Percentiles rank a stretch among this genome's conserved stretches.
phyloP scores from a whole-genome alignment of 2,113 vertebrate genomes.

The Xiphophorus maculatus region DNA sequence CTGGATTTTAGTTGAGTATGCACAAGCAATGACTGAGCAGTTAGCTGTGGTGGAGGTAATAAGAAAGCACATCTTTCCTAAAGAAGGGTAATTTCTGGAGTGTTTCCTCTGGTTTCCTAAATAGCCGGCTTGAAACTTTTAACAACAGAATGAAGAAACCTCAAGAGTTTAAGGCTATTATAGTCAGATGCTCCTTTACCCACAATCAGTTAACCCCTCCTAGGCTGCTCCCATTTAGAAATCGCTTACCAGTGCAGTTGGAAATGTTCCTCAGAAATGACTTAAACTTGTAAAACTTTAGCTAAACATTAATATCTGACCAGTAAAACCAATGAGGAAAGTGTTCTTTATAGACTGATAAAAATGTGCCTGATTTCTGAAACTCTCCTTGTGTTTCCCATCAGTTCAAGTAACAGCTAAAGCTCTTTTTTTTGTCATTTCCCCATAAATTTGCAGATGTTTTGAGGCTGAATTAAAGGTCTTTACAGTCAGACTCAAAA shows the following conservation, averaged over 20 bases:
- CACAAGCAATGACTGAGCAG: conserved; percentile 41
- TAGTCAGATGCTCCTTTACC: conserved; percentile 21
- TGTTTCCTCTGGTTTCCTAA: conserved; percentile 43
- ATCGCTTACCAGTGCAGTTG: no score
- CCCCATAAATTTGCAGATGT: background rate
- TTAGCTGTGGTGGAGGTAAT: conserved; percentile 60
- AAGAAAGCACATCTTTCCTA: conserved; percentile 47
- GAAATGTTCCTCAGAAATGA: background rate
- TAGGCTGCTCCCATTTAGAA: background rate
- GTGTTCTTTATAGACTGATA: background rate
- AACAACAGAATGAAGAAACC: conserved; percentile 8
- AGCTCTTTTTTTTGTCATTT: background rate
- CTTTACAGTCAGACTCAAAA: conserved; percentile 19
- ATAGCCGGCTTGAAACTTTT: conserved; percentile 36
- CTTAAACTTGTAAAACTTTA: background rate
- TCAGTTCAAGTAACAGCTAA: background rate
- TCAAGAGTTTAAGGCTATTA: conserved; percentile 20
- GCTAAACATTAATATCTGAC: background rate
- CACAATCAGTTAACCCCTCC: conserved; percentile 5
- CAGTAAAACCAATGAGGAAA: background rate
- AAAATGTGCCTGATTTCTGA: background rate
- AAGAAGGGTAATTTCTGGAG: conserved; percentile 45
- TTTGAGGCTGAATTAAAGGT: background rate
- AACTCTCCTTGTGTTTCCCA: background rate
- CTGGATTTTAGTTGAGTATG: conserved; percentile 59